These are phyloP conservation scores for Drosophila neonasuta DNA, from an alignment of 2,888 invertebrate species.

Conservation along the genomic window DNA sequence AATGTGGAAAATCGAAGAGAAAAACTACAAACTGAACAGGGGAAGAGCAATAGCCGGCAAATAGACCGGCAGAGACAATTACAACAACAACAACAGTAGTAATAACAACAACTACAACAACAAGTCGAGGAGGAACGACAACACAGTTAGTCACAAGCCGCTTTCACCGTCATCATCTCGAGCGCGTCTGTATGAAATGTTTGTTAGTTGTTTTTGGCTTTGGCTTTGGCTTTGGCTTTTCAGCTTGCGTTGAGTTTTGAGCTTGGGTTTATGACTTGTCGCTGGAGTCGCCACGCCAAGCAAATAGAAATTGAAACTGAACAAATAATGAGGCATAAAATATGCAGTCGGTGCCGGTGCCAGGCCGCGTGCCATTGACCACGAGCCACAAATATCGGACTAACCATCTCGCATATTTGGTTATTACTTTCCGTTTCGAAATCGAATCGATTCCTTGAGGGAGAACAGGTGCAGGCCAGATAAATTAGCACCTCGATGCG, in stretches of 20 bases:
- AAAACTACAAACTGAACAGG: conserved; percentile 17
- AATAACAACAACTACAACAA: conserved; percentile 1
- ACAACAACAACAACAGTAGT: conserved; percentile 8
- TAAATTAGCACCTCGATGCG: conserved; percentile 61
- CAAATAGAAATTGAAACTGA: conserved; percentile 75
- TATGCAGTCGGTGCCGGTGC: conserved; percentile 58
- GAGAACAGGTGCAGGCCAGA: conserved; percentile 9
- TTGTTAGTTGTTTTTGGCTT: conserved; percentile 11
- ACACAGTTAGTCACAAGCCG: conserved; percentile 51
- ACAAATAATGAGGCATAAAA: conserved; percentile 79
- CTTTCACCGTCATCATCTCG: conserved; percentile 64
- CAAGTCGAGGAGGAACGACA: conserved; percentile 23
- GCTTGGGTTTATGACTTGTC: conserved; percentile 50
- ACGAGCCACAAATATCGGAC: conserved; percentile 2
- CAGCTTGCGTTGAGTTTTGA: conserved; percentile 3
- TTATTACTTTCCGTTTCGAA: conserved; percentile 43
- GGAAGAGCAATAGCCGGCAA: conserved; percentile 58
- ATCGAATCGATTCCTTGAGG: conserved; percentile 5
- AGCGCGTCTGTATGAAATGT: conserved; percentile 45
- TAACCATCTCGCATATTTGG: neutral
- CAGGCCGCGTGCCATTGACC: conserved; percentile 54
- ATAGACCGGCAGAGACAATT: conserved; percentile 36
- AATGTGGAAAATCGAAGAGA: conserved; percentile 25
- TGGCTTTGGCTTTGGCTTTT: neutral
- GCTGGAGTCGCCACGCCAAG: conserved; percentile 31